Percentiles rank a stretch among this genome's conserved stretches.
Conservation (phyloP, 2,888 invertebrate species). For the Myopa tessellatipennis region DNA sequence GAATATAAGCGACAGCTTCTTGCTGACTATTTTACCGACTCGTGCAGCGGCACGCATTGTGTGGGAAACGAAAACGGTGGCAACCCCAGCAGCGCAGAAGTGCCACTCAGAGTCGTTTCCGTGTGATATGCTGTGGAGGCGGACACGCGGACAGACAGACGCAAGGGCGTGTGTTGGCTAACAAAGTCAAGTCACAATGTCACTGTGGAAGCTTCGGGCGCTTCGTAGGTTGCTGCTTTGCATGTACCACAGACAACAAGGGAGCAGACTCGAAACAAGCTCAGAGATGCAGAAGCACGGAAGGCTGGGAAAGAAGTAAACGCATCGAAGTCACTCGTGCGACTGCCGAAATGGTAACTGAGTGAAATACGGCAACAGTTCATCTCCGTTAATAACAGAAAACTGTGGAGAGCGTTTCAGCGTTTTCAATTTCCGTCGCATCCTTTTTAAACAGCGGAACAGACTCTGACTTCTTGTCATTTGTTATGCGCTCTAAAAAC, state of each 20-base stretch:
- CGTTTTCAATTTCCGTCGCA: not conserved
- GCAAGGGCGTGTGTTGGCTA: not conserved
- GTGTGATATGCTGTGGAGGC: not conserved
- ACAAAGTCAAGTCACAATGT: not conserved
- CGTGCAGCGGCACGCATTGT: constrained; percentile 5
- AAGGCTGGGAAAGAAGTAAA: no score
- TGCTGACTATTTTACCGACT: not conserved
- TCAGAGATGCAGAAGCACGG: no score
- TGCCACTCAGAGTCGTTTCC: constrained; percentile 1
- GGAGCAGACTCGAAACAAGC: no score
- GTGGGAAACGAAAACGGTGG: not conserved
- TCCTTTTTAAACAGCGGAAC: not conserved
- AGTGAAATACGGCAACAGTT: not conserved
- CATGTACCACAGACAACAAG: no score
- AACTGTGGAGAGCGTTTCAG: not conserved
- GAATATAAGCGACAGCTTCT: not conserved
- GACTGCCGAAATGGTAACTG: no score
- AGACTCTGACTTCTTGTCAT: no score
- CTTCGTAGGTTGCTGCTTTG: no score
- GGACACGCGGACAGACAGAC: no score
- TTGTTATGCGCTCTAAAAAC: no score
- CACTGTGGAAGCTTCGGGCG: no score
- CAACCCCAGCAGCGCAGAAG: not conserved
- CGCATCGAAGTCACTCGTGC: no score
- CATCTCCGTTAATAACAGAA: not conserved